Percentiles rank a stretch among this genome's conserved stretches.
Evolutionary conservation across 2,113 vertebrate species (phyloP).

Genomic region (Trichechus manatus): DNA sequence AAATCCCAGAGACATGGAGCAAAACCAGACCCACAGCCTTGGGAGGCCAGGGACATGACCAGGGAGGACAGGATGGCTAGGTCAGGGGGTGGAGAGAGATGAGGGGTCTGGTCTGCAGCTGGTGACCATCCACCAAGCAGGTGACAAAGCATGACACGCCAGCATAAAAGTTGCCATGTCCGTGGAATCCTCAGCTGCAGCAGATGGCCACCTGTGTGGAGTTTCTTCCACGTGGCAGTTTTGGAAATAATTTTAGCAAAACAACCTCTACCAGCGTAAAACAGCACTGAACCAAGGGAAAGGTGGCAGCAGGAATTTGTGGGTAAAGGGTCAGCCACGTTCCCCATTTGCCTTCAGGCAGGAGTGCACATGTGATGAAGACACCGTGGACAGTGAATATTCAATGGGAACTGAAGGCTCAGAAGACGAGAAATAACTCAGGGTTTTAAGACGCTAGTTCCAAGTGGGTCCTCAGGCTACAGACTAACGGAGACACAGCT

Average conservation of each 20-base stretch:
- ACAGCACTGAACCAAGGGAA: accelerated
- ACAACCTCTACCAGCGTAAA: background rate
- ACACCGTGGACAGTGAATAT: accelerated
- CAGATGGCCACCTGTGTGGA: background rate
- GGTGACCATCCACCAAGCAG: accelerated
- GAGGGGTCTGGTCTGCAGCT: background rate
- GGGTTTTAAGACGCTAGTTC: accelerated
- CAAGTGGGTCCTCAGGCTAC: accelerated
- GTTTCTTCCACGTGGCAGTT: background rate
- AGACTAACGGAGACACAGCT: too few relatives aligned
- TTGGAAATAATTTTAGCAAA: background rate
- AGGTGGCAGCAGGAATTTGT: accelerated
- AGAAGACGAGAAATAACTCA: accelerated
- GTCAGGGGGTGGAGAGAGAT: background rate
- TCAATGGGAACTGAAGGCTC: accelerated
- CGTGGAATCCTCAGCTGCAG: accelerated
- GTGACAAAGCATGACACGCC: accelerated
- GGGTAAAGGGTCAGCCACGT: background rate
- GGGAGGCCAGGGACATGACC: background rate
- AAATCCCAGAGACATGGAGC: background rate
- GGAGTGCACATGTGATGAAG: accelerated
- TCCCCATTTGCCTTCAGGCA: background rate
- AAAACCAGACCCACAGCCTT: background rate
- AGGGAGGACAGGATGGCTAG: background rate
- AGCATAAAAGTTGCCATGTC: background rate